Evolutionary conservation across 2,113 vertebrate species (phyloP).

Genomic region (Hiodon tergisus): DNA sequence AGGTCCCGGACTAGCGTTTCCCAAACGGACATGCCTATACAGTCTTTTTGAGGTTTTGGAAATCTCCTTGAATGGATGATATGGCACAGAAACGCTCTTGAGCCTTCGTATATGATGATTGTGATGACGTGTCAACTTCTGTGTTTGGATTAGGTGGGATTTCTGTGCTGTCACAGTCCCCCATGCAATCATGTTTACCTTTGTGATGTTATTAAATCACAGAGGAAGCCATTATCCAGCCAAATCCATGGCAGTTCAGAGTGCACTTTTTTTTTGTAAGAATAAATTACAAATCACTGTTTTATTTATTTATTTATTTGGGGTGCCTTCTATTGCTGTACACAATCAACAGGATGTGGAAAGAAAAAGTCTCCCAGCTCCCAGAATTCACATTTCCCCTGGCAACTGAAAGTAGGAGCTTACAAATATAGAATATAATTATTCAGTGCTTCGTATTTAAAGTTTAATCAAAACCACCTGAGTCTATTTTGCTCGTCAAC

Average conservation of each 20-base stretch:
- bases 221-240: no score
- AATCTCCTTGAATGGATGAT: slow-evolving; percentile 81
- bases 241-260: no score
- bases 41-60: slow-evolving; percentile 68
- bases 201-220: no score
- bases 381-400: slow-evolving; percentile 87
- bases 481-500: slow-evolving; percentile 11
- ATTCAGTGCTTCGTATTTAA: slow-evolving; percentile 17
- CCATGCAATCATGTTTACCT: no score
- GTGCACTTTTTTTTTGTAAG: no score
- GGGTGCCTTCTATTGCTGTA: slow-evolving; percentile 63
- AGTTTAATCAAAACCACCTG: slow-evolving; percentile 23
- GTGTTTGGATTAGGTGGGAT: slow-evolving; percentile 47
- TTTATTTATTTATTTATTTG: no score
- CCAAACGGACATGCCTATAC: not conserved
- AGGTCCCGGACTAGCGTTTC: not conserved
- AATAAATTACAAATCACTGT: no score
- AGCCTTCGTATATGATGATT: slow-evolving; percentile 69
- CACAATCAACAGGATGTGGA: slow-evolving; percentile 88
- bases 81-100: slow-evolving; percentile 66
- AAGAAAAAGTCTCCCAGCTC: slow-evolving; percentile 78
- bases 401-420: slow-evolving; percentile 76
- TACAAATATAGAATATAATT: slow-evolving; percentile 18
- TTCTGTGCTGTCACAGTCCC: not conserved
- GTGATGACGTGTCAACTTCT: slow-evolving; percentile 65